Evolutionary conservation across 2,888 invertebrate genomes (phyloP).

Genomic region (Orchesellides sinensis): DNA sequence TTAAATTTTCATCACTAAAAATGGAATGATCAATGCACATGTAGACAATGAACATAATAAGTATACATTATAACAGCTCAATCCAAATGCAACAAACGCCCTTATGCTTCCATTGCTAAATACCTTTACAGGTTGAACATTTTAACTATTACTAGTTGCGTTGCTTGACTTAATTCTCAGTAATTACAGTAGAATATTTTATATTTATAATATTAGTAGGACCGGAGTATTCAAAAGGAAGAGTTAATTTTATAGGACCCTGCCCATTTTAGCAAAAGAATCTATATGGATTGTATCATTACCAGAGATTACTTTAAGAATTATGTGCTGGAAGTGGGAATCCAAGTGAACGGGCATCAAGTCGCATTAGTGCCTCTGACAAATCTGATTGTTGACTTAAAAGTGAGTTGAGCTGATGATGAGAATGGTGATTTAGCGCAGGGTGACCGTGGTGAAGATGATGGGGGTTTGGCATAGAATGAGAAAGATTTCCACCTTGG

Average conservation of each 20-base stretch:
- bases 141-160: no score
- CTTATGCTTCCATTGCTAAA: background rate
- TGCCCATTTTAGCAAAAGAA: conserved; percentile 11
- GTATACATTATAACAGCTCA: background rate
- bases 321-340: conserved; percentile 75
- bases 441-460: conserved; percentile 71
- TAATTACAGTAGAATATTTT: no score
- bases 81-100: background rate
- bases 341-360: conserved; percentile 72
- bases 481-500: conserved; percentile 68
- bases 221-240: conserved; percentile 39
- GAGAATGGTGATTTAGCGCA: conserved; percentile 72
- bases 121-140: background rate
- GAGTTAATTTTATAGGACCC: conserved; percentile 34
- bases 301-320: conserved; percentile 64
- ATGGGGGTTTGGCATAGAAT: conserved; percentile 69
- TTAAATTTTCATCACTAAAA: conserved; percentile 4
- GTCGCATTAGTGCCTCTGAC: conserved; percentile 72
- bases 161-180: no score
- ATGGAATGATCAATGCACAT: conserved; percentile 46
- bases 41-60: background rate
- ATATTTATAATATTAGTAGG: background rate
- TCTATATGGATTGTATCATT: background rate
- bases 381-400: conserved; percentile 73
- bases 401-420: conserved; percentile 72